Percentiles rank a stretch among this genome's conserved stretches.
Conservation (phyloP, 2,888 invertebrate species). For the Nematopogon swammerdamellus region DNA sequence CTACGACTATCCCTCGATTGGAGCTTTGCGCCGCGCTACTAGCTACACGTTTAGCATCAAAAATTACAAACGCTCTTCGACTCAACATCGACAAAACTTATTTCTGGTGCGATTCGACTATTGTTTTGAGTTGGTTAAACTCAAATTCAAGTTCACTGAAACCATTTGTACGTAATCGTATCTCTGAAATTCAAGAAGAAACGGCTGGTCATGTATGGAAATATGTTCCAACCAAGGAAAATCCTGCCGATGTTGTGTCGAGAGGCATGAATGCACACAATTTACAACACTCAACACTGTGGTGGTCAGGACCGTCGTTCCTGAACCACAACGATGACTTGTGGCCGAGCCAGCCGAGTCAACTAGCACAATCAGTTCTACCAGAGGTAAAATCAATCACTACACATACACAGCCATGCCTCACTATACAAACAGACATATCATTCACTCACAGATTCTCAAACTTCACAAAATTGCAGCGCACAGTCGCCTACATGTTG, state of each 20-base stretch:
- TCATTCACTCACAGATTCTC: too few species aligned
- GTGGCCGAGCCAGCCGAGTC: too few species aligned
- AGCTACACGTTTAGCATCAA: conserved; percentile 5
- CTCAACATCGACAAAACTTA: conserved; percentile 4
- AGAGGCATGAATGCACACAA: conserved; percentile 8
- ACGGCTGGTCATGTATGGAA: conserved; percentile 6
- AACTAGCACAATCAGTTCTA: too few species aligned
- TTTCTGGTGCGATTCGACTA: conserved; percentile 10
- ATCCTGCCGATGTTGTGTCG: conserved; percentile 11
- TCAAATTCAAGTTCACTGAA: conserved; percentile 6
- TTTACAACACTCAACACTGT: too few species aligned
- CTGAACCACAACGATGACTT: too few species aligned
- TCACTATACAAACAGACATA: too few species aligned
- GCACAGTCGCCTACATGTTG: too few species aligned
- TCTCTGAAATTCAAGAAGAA: conserved; percentile 9
- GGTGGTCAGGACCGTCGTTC: neutral
- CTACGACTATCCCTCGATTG: conserved; percentile 16
- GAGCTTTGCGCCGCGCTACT: conserved; percentile 18
- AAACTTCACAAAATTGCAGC: too few species aligned
- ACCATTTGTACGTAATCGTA: conserved; percentile 12
- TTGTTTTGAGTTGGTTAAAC: conserved; percentile 10
- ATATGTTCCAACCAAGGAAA: conserved; percentile 11
- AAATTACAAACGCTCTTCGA: neutral
- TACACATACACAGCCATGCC: too few species aligned
- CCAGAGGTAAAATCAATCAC: too few species aligned